Evolutionary conservation across 2,797 vertebrate species (phyloP), one percentile per base, ranked within the genome.

Genomic region (Prunella strophiata): DNA sequence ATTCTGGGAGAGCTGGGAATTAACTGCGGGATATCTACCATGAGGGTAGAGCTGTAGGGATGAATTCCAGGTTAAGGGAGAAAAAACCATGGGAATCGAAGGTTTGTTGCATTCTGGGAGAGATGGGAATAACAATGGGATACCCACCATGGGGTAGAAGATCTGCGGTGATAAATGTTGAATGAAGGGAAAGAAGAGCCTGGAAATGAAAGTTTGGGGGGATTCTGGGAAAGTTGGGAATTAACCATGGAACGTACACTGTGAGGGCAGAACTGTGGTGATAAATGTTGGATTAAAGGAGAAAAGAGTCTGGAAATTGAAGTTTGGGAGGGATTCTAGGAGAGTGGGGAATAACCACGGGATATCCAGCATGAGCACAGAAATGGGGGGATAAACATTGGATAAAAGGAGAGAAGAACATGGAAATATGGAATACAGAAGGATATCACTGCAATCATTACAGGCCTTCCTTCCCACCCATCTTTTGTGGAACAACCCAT

Each of bases 21-120:
- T 19, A 26, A 21, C 8, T 0, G 0, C 2, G 22, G 42, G 3
- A 47, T 38, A 61, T 13, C 34, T 21, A 32, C 51, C 1, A 1
- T 54, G 51, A 8, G 51, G 3, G 11, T 2, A n/a, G 45, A 10
- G 11, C 13, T 48, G 47, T 34, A 34, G 34, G 34, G 34, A 34
- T 34, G 34, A 34, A 34, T 34, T 34, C 34, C 34, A 34, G 34
- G 34, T 34, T 34, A 34, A 34, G 34, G 50, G 26, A 51, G 50
- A 51, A 10, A 51, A 51, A 27, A 51, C 9, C 2, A 2, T 27
- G 50, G 50, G 27, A 51, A 51, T 7, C 1, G 25, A 16, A 50
- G 14, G 1, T 26, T 50, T 9, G 34, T 34, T 34, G 34, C 34
- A 61, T 61, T 40, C 38, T 61, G 58, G n/a, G n/a, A 34, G 15